Evolutionary conservation across 2,113 vertebrate species (phyloP), one percentile per base, ranked within the genome.

Genomic region (Bufo bufo): DNA sequence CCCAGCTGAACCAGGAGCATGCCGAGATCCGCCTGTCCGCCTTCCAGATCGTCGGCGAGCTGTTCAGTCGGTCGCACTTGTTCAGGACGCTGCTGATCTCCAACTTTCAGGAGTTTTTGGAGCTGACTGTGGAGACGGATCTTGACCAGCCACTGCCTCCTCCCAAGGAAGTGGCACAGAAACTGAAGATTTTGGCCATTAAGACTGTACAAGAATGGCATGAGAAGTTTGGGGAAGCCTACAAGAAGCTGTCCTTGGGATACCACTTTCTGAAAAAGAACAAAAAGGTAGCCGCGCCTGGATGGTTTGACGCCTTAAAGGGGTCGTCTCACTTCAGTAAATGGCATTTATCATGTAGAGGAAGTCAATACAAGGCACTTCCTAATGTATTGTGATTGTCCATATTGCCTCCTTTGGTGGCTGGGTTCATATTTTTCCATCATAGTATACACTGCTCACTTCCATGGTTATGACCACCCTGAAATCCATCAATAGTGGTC

Each of bases 161-260:
- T 0, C 98, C 98, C 0, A 94, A 90, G 78, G 97, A 97, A 20
- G 96, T 95, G 20, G 97, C 98, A 0, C 96, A 93, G 78, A 97
- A 94, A 20, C 94, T 99, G 85, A 94, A 94, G 92, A 93, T 91
- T n/a, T 94, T 92, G 0, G 96, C 97, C 20, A 92, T 97, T 33
- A 93, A 89, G 84, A 94, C 97, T 0, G 88, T 99, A 13, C 95
- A 95, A 0, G 92, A 91, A 0, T 99, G 98, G 98, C 96, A 97
- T 0, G 90, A 92, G 12, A 93, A 92, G 0, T 99, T 96, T 0
- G 98, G 97, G 0, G 87, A 94, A 0, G 96, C 96, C 16, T 99
- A 99, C 90, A 99, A 98, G 94, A 97, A 98, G 92, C 94, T 99
- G 2, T 92, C 96, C 0, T 90, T 99, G 89, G 98, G 97, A 45